Conservation (phyloP, 2,113 vertebrate genomes). For the Oreochromis niloticus region DNA sequence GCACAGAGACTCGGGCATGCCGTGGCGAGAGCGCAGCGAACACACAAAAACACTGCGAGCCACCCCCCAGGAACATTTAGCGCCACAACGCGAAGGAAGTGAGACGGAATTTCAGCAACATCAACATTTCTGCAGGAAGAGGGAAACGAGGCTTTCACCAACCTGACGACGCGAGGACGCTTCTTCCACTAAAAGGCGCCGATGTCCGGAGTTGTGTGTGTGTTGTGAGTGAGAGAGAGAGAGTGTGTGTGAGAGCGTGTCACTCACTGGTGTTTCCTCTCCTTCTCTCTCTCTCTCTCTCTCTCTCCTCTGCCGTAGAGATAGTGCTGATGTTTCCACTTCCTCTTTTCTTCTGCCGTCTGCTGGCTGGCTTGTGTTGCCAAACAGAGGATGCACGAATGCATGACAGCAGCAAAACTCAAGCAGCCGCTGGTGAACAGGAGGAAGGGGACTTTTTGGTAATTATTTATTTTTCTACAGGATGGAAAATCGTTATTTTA, state of each 20-base stretch:
- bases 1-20: background rate
- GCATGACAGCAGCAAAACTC: background rate
- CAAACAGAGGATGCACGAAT: background rate
- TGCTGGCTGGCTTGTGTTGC: constrained; percentile 51
- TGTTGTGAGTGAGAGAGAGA: background rate
- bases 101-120: background rate
- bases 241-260: constrained; percentile 13
- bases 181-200: constrained; percentile 45
- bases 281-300: background rate
- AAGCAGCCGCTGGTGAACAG: background rate
- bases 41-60: background rate
- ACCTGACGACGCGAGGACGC: constrained; percentile 65
- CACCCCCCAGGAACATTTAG: background rate
- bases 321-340: constrained; percentile 74
- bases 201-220: constrained; percentile 55
- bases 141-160: constrained; percentile 23
- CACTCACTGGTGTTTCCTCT: constrained; percentile 24
- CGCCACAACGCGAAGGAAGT: background rate
- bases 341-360: constrained; percentile 73
- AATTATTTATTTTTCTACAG: background rate
- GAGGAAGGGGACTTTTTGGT: background rate
- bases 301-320: constrained; percentile 22
- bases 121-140: background rate
- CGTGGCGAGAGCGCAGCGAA: background rate
- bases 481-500: background rate